Conservation (phyloP, 2,113 vertebrate species). For the Regulus satrapa region DNA sequence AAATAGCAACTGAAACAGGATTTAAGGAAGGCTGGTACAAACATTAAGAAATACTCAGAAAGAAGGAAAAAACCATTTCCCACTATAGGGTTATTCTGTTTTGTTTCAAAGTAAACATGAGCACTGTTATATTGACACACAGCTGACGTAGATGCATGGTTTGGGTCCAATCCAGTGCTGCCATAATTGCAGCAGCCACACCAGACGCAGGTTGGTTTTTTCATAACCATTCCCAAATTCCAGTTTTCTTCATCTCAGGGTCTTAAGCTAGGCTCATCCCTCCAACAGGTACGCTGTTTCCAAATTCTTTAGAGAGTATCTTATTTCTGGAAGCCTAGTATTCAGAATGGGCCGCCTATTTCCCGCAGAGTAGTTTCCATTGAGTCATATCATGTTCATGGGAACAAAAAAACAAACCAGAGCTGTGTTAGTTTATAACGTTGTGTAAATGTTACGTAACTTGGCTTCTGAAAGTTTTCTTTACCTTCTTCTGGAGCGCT, state of each 20-base stretch:
- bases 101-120: background rate
- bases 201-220: background rate
- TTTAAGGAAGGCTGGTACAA: background rate
- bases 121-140: background rate
- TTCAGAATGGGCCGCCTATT: background rate
- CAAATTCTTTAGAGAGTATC: background rate
- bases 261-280: background rate
- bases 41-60: background rate
- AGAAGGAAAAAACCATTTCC: background rate
- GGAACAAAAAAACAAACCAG: constrained; percentile 51
- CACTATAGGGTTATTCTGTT: background rate
- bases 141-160: background rate
- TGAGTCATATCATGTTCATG: constrained; percentile 52
- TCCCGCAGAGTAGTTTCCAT: constrained; percentile 28
- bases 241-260: background rate
- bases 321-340: constrained; percentile 14
- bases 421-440: constrained; percentile 25
- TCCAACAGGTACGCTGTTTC: background rate
- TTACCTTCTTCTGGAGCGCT: constrained; percentile 36
- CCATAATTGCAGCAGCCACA: background rate
- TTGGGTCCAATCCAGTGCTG: background rate
- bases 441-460: constrained; percentile 52
- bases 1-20: background rate
- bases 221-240: background rate
- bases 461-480: constrained; percentile 46